These are phyloP conservation scores for Centropyge bicolor DNA, from an alignment of 2,797 vertebrate genomes.

Conservation along the genomic window DNA sequence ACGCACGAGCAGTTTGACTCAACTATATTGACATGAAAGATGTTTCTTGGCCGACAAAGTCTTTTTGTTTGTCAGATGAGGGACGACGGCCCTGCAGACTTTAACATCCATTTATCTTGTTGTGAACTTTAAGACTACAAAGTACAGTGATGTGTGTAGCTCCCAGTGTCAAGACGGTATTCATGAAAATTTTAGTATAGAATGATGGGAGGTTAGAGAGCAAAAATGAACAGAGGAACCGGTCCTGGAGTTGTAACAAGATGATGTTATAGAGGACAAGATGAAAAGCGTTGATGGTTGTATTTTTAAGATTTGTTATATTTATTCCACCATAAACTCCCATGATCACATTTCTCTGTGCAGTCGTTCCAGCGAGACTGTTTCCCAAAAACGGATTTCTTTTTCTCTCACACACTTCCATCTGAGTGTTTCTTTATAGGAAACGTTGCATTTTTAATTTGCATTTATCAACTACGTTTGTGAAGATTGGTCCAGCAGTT, in stretches of 20 bases:
- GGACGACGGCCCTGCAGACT: neutral
- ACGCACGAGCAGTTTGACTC: neutral
- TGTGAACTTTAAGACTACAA: neutral
- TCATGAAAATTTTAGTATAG: neutral
- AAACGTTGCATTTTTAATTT: constrained; percentile 37
- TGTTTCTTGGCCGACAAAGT: neutral
- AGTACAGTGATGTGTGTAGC: neutral
- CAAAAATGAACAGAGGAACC: neutral
- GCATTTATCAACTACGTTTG: neutral
- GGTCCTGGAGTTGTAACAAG: neutral
- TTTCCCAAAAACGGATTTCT: neutral
- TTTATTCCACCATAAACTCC: constrained; percentile 8
- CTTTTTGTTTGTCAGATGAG: neutral
- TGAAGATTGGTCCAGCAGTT: constrained; percentile 19
- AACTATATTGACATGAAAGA: neutral
- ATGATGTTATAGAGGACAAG: neutral
- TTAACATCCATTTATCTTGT: constrained; percentile 2
- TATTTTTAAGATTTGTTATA: neutral
- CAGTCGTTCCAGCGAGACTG: neutral
- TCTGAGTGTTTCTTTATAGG: constrained; percentile 10
- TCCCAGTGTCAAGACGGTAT: neutral
- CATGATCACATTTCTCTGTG: neutral
- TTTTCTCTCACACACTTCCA: neutral
- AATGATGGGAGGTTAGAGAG: neutral
- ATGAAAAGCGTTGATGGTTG: neutral